A percentile compares a stretch with the other conserved stretches of the same genome.
These are phyloP conservation scores for Athalia rosae DNA, from an alignment of 2,888 invertebrate species.

Conservation along the genomic window DNA sequence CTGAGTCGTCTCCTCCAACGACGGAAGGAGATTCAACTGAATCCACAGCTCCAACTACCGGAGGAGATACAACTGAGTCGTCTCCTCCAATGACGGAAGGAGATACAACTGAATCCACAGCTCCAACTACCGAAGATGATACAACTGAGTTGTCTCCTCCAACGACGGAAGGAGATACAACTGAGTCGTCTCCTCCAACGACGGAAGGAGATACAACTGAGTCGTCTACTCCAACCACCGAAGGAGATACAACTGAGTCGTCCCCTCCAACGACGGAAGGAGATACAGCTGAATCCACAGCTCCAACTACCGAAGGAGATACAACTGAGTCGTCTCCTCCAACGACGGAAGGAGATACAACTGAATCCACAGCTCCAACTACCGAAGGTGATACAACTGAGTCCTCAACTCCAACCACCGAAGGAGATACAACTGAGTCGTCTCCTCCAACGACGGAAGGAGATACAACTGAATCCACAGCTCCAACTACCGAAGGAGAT, in stretches of 20 bases:
- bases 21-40: not conserved
- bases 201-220: not conserved
- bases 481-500: not conserved
- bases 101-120: not conserved
- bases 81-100: not conserved
- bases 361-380: not conserved
- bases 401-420: not conserved
- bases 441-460: not conserved
- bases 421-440: not conserved
- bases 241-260: not conserved
- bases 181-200: not conserved
- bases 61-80: not conserved
- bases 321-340: not conserved
- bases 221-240: not conserved
- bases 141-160: not conserved
- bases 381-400: conserved; percentile 13
- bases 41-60: not conserved
- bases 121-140: not conserved
- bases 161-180: not conserved
- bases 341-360: not conserved
- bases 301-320: not conserved
- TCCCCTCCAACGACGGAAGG: not conserved
- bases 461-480: not conserved
- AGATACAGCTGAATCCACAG: not conserved
- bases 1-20: not conserved